A percentile compares a stretch with the other conserved stretches of the same genome.
Conservation (phyloP, 2,113 vertebrate species). For the Chaetura pelagica region DNA sequence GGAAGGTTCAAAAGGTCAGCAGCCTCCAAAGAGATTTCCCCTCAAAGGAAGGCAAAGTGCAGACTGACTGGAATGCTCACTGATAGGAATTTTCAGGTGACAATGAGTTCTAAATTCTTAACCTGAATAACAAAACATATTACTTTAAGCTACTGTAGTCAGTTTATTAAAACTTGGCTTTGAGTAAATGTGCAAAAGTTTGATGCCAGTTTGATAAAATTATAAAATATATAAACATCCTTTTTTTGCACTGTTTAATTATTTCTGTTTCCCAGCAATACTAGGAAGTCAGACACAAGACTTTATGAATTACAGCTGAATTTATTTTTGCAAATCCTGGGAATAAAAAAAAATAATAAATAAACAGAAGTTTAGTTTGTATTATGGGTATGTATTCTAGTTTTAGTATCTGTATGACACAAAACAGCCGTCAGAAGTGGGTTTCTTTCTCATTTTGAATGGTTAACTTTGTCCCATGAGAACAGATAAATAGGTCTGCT, state of each 20-base stretch:
- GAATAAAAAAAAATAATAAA: background rate
- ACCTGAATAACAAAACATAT: background rate
- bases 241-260: background rate
- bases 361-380: background rate
- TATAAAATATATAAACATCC: background rate
- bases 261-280: background rate
- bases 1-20: background rate
- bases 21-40: background rate
- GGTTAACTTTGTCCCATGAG: background rate
- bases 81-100: background rate
- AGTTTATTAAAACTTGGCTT: background rate
- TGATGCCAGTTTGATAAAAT: background rate
- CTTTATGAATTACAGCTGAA: background rate
- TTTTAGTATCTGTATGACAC: background rate
- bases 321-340: background rate
- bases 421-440: background rate
- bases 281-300: background rate
- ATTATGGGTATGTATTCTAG: background rate
- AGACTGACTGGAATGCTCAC: background rate
- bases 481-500: background rate
- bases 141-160: background rate
- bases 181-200: background rate
- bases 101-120: background rate
- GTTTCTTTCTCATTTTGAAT: background rate
- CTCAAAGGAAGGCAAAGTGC: background rate